Conservation (phyloP, 2,113 vertebrate genomes). For the Petromus typicus region DNA sequence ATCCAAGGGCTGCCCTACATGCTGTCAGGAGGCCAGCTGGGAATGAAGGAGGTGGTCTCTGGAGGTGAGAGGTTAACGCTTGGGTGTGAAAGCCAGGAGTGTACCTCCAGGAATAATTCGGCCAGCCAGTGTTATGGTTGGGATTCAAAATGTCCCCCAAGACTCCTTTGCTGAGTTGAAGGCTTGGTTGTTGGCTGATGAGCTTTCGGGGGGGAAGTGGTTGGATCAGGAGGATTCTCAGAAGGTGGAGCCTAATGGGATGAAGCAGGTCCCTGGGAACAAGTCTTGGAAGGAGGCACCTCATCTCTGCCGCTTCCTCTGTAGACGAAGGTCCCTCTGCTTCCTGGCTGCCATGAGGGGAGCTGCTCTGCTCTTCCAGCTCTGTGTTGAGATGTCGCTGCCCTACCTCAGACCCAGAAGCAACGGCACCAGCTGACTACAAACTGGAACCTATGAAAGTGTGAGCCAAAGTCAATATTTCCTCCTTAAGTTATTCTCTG, state of each 20-base stretch:
- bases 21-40: background rate
- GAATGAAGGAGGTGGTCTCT: background rate
- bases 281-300: background rate
- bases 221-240: background rate
- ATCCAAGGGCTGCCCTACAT: background rate
- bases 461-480: background rate
- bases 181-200: background rate
- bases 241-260: background rate
- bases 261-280: background rate
- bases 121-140: background rate
- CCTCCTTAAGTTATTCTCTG: background rate
- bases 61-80: background rate
- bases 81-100: background rate
- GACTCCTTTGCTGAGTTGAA: background rate
- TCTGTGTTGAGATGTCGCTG: background rate
- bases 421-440: background rate
- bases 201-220: background rate
- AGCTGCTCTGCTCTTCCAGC: background rate
- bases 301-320: background rate
- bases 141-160: background rate
- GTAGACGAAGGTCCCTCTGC: background rate
- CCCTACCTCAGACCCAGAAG: background rate
- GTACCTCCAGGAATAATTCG: background rate
- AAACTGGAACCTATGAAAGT: background rate
- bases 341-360: background rate